Percentiles rank a stretch among this genome's conserved stretches.
These are phyloP conservation scores for Myocastor coypus DNA, from an alignment of 2,113 vertebrate genomes.

Conservation along the genomic window DNA sequence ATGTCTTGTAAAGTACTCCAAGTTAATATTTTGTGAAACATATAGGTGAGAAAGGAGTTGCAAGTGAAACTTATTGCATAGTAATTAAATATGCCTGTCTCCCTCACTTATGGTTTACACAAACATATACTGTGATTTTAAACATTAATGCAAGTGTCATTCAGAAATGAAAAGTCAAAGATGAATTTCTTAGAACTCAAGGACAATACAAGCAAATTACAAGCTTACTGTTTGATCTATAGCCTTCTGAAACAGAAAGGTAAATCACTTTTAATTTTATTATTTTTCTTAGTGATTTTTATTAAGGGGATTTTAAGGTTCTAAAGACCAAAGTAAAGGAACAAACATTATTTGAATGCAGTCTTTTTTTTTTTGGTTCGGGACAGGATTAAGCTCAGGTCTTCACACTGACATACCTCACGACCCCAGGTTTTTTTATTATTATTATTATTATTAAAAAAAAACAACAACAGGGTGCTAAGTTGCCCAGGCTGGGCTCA, in stretches of 20 bases:
- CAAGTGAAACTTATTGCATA: neutral
- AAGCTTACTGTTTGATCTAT: neutral
- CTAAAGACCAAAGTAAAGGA: neutral
- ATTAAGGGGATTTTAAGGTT: neutral
- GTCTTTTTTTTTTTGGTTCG: neutral
- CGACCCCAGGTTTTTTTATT: neutral
- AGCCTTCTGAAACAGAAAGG: neutral
- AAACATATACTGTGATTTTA: neutral
- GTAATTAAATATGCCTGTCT: neutral
- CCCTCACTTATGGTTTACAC: neutral
- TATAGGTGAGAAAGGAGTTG: neutral
- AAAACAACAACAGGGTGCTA: neutral
- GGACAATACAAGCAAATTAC: neutral
- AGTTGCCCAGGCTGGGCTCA: neutral
- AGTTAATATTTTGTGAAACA: neutral
- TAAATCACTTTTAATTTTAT: conserved; percentile 44
- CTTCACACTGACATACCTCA: neutral
- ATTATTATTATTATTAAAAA: too few relatives aligned
- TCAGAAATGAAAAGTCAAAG: conserved; percentile 38
- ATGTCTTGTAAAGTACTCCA: neutral
- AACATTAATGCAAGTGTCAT: neutral
- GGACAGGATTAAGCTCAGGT: neutral
- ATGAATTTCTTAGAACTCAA: neutral
- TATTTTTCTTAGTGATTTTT: neutral
- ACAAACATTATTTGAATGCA: conserved; percentile 17